Conservation (phyloP, 2,797 vertebrate species). For the Capromys pilorides region DNA sequence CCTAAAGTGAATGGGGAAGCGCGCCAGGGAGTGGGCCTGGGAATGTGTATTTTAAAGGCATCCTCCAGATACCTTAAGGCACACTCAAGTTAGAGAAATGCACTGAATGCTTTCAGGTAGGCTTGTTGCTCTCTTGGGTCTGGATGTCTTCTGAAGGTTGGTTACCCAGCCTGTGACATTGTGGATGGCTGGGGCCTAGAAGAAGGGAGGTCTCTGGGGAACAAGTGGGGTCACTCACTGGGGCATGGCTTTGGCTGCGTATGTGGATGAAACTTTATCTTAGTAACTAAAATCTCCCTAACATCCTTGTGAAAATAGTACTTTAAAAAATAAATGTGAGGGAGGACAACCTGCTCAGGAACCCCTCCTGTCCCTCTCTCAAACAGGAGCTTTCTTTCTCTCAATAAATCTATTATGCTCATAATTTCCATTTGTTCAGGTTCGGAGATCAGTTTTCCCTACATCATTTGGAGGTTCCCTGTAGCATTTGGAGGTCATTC, state of each 20-base stretch:
- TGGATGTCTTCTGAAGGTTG: no score
- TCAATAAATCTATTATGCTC: no score
- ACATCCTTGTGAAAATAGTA: neutral
- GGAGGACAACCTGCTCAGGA: no score
- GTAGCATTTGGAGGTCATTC: no score
- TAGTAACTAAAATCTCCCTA: neutral
- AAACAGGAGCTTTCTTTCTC: no score
- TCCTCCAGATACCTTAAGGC: neutral
- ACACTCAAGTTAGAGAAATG: neutral
- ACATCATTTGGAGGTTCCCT: no score
- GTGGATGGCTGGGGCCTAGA: no score
- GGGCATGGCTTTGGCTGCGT: no score
- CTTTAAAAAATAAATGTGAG: neutral
- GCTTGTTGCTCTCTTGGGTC: neutral
- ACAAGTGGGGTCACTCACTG: fast-evolving
- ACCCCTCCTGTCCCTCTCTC: no score
- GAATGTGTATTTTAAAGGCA: neutral
- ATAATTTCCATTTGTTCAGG: no score
- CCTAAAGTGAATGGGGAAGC: neutral
- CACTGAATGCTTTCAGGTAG: neutral
- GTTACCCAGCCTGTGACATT: no score
- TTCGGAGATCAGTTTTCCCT: no score
- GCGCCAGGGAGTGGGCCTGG: neutral
- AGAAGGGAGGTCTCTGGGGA: neutral
- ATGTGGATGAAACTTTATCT: neutral